Conservation (phyloP, 2,113 vertebrate genomes). For the Zingel zingel region DNA sequence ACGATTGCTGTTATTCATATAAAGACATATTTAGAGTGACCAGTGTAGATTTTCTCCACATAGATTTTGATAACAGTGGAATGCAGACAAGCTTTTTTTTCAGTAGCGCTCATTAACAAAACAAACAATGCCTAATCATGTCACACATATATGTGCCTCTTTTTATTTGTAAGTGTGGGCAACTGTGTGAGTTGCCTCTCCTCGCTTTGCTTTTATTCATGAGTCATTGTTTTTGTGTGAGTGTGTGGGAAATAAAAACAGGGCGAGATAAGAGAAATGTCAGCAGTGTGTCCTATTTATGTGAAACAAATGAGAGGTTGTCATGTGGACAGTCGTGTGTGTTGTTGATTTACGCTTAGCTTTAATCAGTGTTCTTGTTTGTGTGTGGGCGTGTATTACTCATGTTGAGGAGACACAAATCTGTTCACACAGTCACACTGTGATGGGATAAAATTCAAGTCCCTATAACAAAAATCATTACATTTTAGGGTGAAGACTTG, state of each 20-base stretch:
- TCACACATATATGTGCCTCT: slow-evolving; percentile 15
- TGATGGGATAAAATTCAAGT: too few species aligned
- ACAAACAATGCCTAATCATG: slow-evolving; percentile 31
- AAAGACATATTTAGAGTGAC: slow-evolving; percentile 66
- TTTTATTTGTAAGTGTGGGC: slow-evolving; percentile 58
- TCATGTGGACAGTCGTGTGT: slow-evolving; percentile 26
- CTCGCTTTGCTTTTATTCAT: slow-evolving; percentile 50
- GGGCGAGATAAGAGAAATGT: slow-evolving; percentile 36
- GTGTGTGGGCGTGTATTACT: slow-evolving; percentile 3
- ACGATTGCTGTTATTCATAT: slow-evolving; percentile 74
- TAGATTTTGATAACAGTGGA: slow-evolving; percentile 49
- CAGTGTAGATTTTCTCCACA: slow-evolving; percentile 55
- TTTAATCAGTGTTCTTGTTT: slow-evolving; percentile 8
- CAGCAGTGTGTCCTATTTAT: slow-evolving; percentile 48
- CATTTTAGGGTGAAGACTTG: too few species aligned
- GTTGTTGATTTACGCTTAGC: slow-evolving; percentile 21
- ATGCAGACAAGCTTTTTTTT: slow-evolving; percentile 3
- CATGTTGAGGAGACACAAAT: too few species aligned
- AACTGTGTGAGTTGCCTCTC: slow-evolving; percentile 54
- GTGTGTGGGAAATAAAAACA: slow-evolving; percentile 43
- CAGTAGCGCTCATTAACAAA: slow-evolving; percentile 38
- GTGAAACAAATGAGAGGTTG: slow-evolving; percentile 41
- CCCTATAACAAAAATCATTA: too few species aligned
- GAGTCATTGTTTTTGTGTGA: slow-evolving; percentile 65
- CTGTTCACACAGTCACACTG: too few species aligned